A percentile compares a stretch with the other conserved stretches of the same genome.
These are phyloP conservation scores for Corythornis vintsioides DNA, from an alignment of 2,113 vertebrate genomes.

Conservation along the genomic window DNA sequence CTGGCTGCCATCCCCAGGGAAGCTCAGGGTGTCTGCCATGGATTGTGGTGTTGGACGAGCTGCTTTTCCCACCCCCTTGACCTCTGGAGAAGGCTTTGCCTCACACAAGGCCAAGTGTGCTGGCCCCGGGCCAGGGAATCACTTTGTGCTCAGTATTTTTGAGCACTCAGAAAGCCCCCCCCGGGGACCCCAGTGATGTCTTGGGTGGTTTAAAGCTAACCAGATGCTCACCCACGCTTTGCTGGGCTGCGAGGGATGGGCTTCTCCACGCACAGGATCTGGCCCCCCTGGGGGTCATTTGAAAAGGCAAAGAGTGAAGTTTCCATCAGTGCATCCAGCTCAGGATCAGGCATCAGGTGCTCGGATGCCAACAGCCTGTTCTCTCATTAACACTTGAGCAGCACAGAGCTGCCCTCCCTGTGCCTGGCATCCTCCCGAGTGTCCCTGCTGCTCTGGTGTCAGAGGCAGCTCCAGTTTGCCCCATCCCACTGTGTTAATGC, in stretches of 20 bases:
- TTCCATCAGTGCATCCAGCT: neutral
- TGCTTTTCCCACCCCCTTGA: neutral
- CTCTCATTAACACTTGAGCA: neutral
- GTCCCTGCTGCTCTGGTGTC: neutral
- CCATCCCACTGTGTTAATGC: neutral
- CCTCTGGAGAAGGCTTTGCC: neutral
- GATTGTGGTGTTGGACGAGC: neutral
- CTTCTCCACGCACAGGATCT: fast-evolving
- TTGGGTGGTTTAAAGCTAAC: neutral
- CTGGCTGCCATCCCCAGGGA: neutral
- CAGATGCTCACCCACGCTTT: neutral
- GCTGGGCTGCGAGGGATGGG: neutral
- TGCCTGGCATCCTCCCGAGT: fast-evolving
- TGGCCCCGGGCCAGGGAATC: neutral
- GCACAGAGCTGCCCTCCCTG: neutral
- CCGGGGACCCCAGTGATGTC: neutral
- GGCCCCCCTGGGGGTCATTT: fast-evolving
- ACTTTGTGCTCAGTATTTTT: neutral
- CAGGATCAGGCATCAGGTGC: neutral
- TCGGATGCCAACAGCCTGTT: fast-evolving
- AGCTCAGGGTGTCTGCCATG: neutral
- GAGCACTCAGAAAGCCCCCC: neutral
- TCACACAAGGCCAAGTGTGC: neutral
- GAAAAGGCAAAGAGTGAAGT: neutral
- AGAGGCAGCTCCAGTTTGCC: neutral